Percentiles rank a stretch among this genome's conserved stretches.
These are phyloP conservation scores for Hyalella azteca DNA, from an alignment of 2,888 invertebrate genomes.

Conservation along the genomic window DNA sequence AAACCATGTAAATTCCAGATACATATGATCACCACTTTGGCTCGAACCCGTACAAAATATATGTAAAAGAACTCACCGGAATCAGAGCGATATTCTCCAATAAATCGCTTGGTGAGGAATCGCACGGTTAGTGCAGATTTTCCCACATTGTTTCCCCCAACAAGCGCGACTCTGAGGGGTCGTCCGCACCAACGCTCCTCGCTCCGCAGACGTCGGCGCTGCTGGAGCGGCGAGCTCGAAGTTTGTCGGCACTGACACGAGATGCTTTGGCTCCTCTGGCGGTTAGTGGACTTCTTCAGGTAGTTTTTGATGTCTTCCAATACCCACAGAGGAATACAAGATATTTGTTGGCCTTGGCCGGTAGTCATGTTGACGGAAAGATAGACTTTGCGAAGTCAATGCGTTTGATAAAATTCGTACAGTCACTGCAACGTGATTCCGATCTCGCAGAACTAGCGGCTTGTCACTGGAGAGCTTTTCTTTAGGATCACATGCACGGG, in stretches of 20 bases:
- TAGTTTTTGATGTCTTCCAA: constrained; percentile 50
- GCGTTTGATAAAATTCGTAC: neutral
- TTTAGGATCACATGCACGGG: neutral
- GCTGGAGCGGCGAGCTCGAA: neutral
- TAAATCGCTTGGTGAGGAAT: constrained; percentile 89
- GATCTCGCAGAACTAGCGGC: neutral
- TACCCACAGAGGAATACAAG: constrained; percentile 56
- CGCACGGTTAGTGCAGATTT: constrained; percentile 80
- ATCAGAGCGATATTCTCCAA: constrained; percentile 77
- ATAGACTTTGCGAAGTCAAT: neutral
- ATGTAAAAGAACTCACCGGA: constrained; percentile 45
- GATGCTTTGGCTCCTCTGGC: constrained; percentile 36
- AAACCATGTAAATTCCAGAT: no score
- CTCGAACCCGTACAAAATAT: no score
- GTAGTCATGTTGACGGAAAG: constrained; percentile 37
- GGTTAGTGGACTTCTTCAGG: constrained; percentile 42
- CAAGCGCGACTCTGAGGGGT: constrained; percentile 73
- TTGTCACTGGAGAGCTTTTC: constrained; percentile 6
- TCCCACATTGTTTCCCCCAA: constrained; percentile 87
- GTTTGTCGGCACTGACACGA: constrained; percentile 12
- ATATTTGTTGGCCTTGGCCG: constrained; percentile 47
- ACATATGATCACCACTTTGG: no score
- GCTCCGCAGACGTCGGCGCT: constrained; percentile 32
- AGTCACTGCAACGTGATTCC: constrained; percentile 14
- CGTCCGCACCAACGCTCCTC: constrained; percentile 37